These are phyloP conservation scores for Muntiacus reevesi DNA, from an alignment of 2,113 vertebrate genomes.

Conservation along the genomic window DNA sequence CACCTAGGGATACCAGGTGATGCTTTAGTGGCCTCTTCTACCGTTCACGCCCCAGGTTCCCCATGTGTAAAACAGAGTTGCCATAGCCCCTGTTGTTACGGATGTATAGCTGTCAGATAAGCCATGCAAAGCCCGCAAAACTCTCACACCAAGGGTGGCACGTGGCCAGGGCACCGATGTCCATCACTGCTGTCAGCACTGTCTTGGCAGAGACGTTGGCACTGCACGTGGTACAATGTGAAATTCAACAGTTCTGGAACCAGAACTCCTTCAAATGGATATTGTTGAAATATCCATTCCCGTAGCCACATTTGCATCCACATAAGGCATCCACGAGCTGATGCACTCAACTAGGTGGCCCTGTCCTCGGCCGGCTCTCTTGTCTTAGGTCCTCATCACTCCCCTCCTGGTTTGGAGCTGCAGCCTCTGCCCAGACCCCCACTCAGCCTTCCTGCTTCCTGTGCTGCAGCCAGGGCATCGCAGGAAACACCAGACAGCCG, in stretches of 20 bases:
- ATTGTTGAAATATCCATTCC: neutral
- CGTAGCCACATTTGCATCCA: neutral
- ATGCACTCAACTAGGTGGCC: neutral
- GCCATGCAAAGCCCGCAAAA: neutral
- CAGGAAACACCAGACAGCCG: rapidly evolving
- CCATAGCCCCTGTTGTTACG: rapidly evolving
- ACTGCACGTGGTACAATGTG: neutral
- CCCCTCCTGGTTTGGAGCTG: neutral
- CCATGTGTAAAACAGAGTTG: neutral
- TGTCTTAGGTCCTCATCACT: neutral
- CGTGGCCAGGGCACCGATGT: rapidly evolving
- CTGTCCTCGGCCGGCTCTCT: neutral
- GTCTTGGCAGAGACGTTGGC: rapidly evolving
- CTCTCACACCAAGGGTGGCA: rapidly evolving
- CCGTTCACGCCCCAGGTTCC: neutral
- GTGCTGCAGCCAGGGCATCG: neutral
- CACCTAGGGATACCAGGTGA: neutral
- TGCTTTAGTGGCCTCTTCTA: rapidly evolving
- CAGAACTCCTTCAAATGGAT: neutral
- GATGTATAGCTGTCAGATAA: neutral
- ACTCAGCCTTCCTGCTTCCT: neutral
- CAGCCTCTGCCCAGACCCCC: neutral
- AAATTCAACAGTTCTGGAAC: neutral
- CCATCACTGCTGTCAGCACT: neutral
- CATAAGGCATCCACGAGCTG: neutral